A percentile compares a stretch with the other conserved stretches of the same genome.
phyloP scores from a whole-genome alignment of 2,113 vertebrate species.

The Athene noctua region DNA sequence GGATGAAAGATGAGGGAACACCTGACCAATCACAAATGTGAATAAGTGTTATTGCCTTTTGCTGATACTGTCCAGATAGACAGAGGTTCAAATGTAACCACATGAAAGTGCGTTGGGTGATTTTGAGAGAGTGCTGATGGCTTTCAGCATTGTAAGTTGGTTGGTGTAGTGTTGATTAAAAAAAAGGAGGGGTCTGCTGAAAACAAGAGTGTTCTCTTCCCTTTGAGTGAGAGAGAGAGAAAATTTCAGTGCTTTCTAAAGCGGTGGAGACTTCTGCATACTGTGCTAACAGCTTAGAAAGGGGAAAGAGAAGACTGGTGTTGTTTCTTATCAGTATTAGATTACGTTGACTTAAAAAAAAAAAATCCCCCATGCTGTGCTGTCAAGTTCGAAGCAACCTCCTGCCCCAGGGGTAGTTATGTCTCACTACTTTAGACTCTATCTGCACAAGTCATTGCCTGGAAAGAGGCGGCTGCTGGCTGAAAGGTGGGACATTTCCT shows the following conservation, averaged over 20 bases:
- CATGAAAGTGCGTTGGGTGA: not conserved
- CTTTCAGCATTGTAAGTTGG: not conserved
- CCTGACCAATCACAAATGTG: not conserved
- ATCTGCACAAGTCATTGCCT: not conserved
- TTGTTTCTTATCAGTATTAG: conserved; percentile 48
- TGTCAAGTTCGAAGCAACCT: not conserved
- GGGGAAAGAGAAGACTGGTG: conserved; percentile 1
- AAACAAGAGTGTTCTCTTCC: not conserved
- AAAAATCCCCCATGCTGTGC: not conserved
- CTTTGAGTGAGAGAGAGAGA: not conserved
- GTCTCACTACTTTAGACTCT: conserved; percentile 5
- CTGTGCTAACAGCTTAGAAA: not conserved
- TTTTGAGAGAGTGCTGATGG: not conserved
- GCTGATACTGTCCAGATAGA: not conserved
- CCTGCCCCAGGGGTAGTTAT: not conserved
- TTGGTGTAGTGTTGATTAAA: not conserved
- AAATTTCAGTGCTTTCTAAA: conserved; percentile 1
- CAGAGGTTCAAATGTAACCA: not conserved
- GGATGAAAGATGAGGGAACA: not conserved
- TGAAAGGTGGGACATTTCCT: not conserved
- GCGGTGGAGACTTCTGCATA: fast-evolving
- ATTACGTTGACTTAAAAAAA: not conserved
- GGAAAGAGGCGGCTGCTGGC: not conserved
- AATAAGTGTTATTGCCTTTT: not conserved
- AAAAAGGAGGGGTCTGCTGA: not conserved